A percentile compares a stretch with the other conserved stretches of the same genome.
Conservation (phyloP, 2,113 vertebrate species). For the Sakesphorus luctuosus region DNA sequence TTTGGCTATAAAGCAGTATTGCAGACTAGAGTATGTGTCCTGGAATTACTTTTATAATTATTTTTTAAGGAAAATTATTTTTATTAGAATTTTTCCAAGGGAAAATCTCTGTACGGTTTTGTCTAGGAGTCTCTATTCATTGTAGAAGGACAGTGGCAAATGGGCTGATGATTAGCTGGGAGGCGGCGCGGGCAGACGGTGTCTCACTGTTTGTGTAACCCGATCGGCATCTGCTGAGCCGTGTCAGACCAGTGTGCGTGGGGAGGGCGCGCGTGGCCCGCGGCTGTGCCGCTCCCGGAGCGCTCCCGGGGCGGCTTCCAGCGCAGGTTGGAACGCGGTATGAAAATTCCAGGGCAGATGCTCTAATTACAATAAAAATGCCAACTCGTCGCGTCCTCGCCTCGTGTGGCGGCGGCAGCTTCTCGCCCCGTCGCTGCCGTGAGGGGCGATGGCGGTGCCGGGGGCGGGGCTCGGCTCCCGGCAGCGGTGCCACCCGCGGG, state of each 20-base stretch:
- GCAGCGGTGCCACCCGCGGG: too few species aligned
- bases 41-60: too few species aligned
- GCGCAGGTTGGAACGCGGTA: accelerated
- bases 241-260: accelerated
- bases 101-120: not conserved
- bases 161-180: accelerated
- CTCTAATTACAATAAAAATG: accelerated
- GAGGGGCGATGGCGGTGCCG: too few species aligned
- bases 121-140: accelerated
- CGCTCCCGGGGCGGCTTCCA: not conserved
- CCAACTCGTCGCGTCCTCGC: accelerated
- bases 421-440: accelerated
- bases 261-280: not conserved
- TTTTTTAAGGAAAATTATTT: not conserved
- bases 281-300: not conserved
- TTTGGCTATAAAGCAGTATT: not conserved
- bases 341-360: accelerated
- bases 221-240: not conserved
- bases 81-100: not conserved
- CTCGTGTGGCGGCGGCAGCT: accelerated
- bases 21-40: not conserved
- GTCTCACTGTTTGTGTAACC: not conserved
- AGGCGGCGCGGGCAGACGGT: not conserved
- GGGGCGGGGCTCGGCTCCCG: too few species aligned
- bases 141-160: not conserved